Evolutionary conservation across 2,888 invertebrate species (phyloP).

Genomic region (Noctua fimbriata): DNA sequence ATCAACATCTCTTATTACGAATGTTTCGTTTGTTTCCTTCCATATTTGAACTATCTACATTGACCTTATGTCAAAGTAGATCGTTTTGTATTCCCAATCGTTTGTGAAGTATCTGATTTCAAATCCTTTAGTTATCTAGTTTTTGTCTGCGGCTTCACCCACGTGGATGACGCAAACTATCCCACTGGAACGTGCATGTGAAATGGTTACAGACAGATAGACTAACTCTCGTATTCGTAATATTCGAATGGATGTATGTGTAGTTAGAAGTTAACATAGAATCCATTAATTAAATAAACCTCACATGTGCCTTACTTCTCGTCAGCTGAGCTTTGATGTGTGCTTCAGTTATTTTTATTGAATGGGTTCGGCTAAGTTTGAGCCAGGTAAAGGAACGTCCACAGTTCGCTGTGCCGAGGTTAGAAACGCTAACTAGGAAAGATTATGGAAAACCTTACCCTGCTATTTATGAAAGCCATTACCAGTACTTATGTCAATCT

Average conservation of each 20-base stretch:
- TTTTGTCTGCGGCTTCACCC: neutral
- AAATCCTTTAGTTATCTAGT: neutral
- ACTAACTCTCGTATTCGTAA: neutral
- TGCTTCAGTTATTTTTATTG: constrained; percentile 6
- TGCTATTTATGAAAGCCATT: neutral
- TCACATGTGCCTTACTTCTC: neutral
- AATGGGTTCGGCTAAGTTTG: neutral
- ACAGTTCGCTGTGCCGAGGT: neutral
- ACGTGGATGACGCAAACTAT: no score
- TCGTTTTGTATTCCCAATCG: neutral
- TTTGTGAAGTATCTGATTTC: neutral
- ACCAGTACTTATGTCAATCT: neutral
- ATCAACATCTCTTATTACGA: no score
- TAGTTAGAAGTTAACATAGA: neutral
- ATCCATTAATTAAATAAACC: neutral
- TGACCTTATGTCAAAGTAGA: neutral
- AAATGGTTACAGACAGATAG: no score
- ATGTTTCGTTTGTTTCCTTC: no score
- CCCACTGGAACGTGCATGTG: neutral
- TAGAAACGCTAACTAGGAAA: neutral
- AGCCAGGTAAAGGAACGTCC: neutral
- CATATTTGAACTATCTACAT: neutral
- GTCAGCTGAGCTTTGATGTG: neutral
- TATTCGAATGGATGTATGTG: neutral
- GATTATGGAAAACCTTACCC: neutral